These are phyloP conservation scores for Hoplodrina ambigua DNA, from an alignment of 2,888 invertebrate genomes.

Conservation along the genomic window DNA sequence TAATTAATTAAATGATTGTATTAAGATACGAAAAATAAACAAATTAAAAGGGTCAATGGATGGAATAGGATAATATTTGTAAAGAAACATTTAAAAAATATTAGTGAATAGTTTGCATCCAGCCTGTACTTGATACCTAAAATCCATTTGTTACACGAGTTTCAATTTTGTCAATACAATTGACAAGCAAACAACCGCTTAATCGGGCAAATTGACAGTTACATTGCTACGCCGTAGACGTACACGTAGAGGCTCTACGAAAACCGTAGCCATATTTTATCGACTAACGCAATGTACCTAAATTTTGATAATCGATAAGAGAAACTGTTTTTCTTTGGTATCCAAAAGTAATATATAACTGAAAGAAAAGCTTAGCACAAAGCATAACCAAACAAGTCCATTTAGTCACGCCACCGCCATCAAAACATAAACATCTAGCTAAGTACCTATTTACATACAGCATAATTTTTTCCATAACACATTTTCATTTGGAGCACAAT, in stretches of 20 bases:
- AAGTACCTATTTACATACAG: constrained; percentile 42
- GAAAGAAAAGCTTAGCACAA: background rate
- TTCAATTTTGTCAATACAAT: background rate
- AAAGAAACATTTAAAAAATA: too few relatives aligned
- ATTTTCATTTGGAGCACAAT: constrained; percentile 66
- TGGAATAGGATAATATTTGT: too few relatives aligned
- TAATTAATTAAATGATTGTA: too few relatives aligned
- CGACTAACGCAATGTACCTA: background rate
- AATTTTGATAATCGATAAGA: too few relatives aligned
- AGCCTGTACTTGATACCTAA: too few relatives aligned
- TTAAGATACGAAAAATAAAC: too few relatives aligned
- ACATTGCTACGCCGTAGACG: constrained; percentile 37
- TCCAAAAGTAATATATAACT: background rate
- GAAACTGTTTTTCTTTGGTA: background rate
- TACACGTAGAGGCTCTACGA: constrained; percentile 37
- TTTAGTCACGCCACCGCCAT: background rate
- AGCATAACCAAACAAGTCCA: background rate
- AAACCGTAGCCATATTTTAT: constrained; percentile 22
- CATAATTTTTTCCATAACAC: constrained; percentile 49
- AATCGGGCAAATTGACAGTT: too few relatives aligned
- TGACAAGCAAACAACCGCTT: too few relatives aligned
- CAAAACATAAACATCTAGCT: constrained; percentile 12
- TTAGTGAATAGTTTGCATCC: too few relatives aligned
- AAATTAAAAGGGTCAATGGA: too few relatives aligned
- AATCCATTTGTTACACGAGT: background rate